Base-by-base conservation (phyloP, 2,113 vertebrate genomes). In the Sorex araneus region DNA sequence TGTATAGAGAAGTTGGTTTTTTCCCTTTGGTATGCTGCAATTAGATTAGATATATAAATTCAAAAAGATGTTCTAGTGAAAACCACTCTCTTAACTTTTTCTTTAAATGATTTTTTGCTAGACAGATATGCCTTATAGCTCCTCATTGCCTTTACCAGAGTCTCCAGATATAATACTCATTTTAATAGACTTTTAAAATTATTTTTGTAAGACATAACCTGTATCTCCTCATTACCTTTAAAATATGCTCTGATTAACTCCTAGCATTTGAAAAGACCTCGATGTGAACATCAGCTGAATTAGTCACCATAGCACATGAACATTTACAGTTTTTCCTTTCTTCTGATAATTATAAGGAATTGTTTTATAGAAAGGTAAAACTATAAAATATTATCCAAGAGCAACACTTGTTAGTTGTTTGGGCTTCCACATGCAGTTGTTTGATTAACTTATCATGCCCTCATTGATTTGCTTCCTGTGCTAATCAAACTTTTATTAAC, bases 231-330 rank as follows among this genome's bases (percentile, higher is more conserved):
- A 77, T 40, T 7, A 28, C 47, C 54, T 76, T 66, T 82, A 78
- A 85, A 80, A 89, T 47, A 75, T 3, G 84, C 47, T 87, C 16
- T 15, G n/a, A 12, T 2, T 36, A 82, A 54, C 32, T 40, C 9
- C 81, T 32, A 43, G 9, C 36, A 92, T 92, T 90, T 23, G 54
- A 89, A 30, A 76, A 84, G 79, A 91, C 12, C 54, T 90, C 89
- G 64, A 21, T 13, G 69, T 30, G 67, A 82, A 70, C 75, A 5
- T 15, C 6, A 77, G 47, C 28, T 63, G 67, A 88, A 90, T 1
- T 81, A 54, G 47, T 25, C 77, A 6, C 8, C 78, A n/a, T 66
- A 12, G 87, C 43, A 90, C 71, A 15, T 30, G 50, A 81, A 76
- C 54, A 63, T 18, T 30, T 84, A 11, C 47, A 71, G 13, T 67